Base-by-base conservation (phyloP, 1,140 invertebrate species). In the Leptopilina boulardi region DNA sequence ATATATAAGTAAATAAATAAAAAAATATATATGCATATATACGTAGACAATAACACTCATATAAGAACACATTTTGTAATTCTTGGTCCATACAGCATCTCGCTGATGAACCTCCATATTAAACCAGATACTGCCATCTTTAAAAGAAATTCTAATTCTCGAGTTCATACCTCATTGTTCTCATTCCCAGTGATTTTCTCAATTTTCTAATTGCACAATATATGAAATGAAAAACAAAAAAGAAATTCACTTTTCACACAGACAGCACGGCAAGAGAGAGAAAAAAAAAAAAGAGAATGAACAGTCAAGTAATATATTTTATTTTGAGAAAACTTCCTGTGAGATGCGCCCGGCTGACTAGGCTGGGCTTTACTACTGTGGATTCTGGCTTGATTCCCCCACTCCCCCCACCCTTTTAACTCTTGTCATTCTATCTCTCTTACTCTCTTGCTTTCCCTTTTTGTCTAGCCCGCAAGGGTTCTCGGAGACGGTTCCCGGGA, bases 311-410 rank as follows among this genome's bases (percentile, higher is more conserved):
- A n/a, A 15, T 34, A 23, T 66, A 4, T 59, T 59, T 59, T 44
- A 2, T 44, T 44, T 44, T 15, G 30, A 26, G 44, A 5, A 19
- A 72, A 41, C 34, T 70, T 70, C 56, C 78, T 42, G 21, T 51
- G 70, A 38, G 34, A 71, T 76, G 76, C 82, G 82, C 81, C 83
- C 84, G 86, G 79, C 86, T 87, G 86, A 89, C 83, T 85, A 80
- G 86, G 83, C 87, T 81, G 83, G 87, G 84, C 82, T 89, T 89
- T 89, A 90, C 89, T 89, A 91, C 89, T 90, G 88, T 79, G 71
- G 77, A 79, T 73, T 75, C 79, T 76, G 79, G 71, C 66, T 79
- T 66, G 83, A 78, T 71, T 75, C 66, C 51, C 80, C 80, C 71
- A 74, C 71, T 78, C 77, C 80, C 71, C 72, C 59, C 34, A 56